Evolutionary conservation across 2,888 invertebrate genomes (phyloP), one percentile per base, ranked within the genome.

Genomic region (Dasysyrphus tricinctus): DNA sequence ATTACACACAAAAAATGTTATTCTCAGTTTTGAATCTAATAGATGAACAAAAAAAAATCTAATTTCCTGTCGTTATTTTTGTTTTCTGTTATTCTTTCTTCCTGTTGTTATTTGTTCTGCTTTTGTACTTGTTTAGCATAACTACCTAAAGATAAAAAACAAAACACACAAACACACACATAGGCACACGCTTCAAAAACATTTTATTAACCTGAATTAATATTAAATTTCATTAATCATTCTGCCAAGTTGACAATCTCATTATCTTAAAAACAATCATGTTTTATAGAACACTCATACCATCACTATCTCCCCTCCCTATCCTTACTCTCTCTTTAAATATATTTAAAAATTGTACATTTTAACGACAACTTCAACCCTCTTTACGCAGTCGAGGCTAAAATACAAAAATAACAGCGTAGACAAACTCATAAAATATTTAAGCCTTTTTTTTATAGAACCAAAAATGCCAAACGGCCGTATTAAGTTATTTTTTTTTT

Each of bases 401-500:
- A 63, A 39, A 34, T 6, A 5, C 16, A 49, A 47, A 65, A 65
- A 65, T 16, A 65, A 34, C 32, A 47, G 24, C 49, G 14, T 39
- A 51, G 49, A 37, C n/a, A 16, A 69, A 39, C 37, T 39, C 65
- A 70, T 75, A 84, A 80, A 72, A 57, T 39, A 49, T 65, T 65
- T 57, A 69, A 54, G 51, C 51, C 34, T 37, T 61, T 78, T 49
- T 39, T 42, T 37, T 47, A 56, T 34, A 37, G 37, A 42, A 37
- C 70, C 56, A 57, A 59, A 47, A 34, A 70, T 47, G 57, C 74
- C 70, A 74, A 85, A 81, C 70, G 81, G 63, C 34, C 42, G 77
- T 56, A 81, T 81, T 81, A 85, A 78, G 77, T 63, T 77, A 61
- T 57, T 47, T 51, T 39, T 51, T 39, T 70, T 84, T 84, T 65